These are phyloP conservation scores for Lasiurus borealis DNA, from an alignment of 2,113 vertebrate genomes.

Conservation along the genomic window DNA sequence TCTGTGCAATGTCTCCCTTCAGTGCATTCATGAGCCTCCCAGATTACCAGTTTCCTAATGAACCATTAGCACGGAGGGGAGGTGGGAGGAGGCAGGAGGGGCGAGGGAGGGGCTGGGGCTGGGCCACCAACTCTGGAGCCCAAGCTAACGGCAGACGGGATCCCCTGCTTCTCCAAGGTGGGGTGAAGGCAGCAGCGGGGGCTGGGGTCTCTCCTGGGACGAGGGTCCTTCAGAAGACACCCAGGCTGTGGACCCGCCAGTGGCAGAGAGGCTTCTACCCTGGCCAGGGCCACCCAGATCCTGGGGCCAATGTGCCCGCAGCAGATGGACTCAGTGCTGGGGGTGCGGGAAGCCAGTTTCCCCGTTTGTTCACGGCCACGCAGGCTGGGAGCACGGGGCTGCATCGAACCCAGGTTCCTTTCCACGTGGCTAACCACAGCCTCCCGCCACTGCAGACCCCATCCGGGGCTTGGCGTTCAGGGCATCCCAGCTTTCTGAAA, in stretches of 20 bases:
- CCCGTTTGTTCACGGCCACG: fast-evolving
- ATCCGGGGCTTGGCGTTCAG: fast-evolving
- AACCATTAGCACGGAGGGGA: slow-evolving; percentile 22
- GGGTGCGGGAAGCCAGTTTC: not conserved
- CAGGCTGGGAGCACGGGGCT: not conserved
- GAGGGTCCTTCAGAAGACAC: not conserved
- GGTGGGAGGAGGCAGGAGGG: not conserved
- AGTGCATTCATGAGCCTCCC: slow-evolving; percentile 1
- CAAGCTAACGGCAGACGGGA: slow-evolving; percentile 44
- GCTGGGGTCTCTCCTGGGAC: not conserved
- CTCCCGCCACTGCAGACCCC: not conserved
- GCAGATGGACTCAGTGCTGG: not conserved
- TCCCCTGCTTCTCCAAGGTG: not conserved
- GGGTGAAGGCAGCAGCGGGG: not conserved
- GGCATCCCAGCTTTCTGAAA: not conserved
- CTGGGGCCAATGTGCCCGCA: not conserved
- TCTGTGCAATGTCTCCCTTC: not conserved
- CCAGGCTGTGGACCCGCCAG: not conserved
- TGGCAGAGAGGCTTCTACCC: not conserved
- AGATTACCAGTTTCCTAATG: slow-evolving; percentile 47
- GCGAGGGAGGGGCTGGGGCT: not conserved
- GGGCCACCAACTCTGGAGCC: not conserved
- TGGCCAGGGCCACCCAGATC: not conserved
- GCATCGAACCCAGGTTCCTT: not conserved
- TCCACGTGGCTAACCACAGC: not conserved